Evolutionary conservation across 37 sponge, comb jelly and placozoan genomes (phyloP), one percentile per base, ranked within the genome.

Genomic region (Ianthella basta): DNA sequence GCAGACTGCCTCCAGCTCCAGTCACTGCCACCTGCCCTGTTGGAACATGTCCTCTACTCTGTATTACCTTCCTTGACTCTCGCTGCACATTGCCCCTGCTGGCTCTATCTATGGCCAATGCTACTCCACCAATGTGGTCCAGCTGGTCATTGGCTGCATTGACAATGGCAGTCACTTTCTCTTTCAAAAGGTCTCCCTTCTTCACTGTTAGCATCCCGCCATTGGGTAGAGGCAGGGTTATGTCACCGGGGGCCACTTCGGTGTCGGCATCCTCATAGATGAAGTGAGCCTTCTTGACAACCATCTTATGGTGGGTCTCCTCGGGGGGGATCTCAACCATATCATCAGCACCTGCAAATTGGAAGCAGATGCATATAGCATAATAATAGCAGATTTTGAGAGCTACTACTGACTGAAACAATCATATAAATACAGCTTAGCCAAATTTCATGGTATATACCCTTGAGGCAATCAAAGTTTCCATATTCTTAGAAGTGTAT

Each of bases 81-180:
- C 15, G 60, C 74, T 89, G 87, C 39, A 92, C 59, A 55, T 33
- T 79, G 35, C 79, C 75, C 27, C 57, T 24, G 60, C 93, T 87
- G 13, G 90, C 91, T n/a, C 36, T 30, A 82, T 82, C 50, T 10
- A 93, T 74, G 32, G 90, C 94, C n/a, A 34, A 59, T 16, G 94
- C 94, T 1, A 93, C 91, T 16, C 94, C 94, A 35, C 85, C 91
- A 21, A 50, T 73, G 55, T 89, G 94, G 25, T 57, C 23, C 0
- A 93, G 82, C 16, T 37, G 20, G 14, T 25, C 50, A 75, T 93
- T 93, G 5, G 94, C 94, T 40, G 94, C 91, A 77, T 90, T 93
- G 24, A 93, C 94, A 25, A 93, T 90, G 20, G 70, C 80, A 57
- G 72, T 80, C 6, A 82, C 88, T 15, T 93, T 23, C 36, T 93